Percentiles rank a stretch among this genome's conserved stretches.
phyloP scores from a whole-genome alignment of 2,797 vertebrate species.

The Bufotes viridis region DNA sequence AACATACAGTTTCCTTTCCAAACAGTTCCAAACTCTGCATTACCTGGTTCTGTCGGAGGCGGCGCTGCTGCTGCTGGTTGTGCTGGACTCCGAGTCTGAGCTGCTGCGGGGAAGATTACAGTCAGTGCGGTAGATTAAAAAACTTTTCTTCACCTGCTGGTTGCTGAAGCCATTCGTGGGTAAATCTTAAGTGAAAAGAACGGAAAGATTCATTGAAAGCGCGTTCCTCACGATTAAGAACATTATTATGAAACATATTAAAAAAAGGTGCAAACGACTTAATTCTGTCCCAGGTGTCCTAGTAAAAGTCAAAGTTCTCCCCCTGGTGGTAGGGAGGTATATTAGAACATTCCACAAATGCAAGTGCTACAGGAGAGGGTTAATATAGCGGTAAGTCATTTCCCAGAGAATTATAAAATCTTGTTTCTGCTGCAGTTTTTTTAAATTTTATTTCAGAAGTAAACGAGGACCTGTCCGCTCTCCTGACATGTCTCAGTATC shows the following conservation, averaged over 20 bases:
- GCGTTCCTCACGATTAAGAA: not conserved
- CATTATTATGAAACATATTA: not conserved
- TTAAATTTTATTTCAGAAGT: not conserved
- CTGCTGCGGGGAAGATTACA: conserved; percentile 94
- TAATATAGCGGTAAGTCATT: no score
- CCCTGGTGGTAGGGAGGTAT: not conserved
- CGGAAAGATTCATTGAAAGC: not conserved
- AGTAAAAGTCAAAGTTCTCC: not conserved
- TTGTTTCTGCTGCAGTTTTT: no score
- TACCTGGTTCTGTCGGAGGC: conserved; percentile 98
- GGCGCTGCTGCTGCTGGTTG: conserved; percentile 96
- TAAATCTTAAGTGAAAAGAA: conserved; percentile 78
- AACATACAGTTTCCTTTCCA: no score
- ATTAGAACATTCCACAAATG: not conserved
- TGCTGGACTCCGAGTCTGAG: conserved; percentile 97
- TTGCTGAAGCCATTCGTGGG: conserved; percentile 94
- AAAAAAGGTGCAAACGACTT: not conserved
- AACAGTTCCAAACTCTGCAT: no score
- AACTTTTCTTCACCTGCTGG: conserved; percentile 97
- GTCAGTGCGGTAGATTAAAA: conserved; percentile 94
- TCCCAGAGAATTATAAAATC: no score
- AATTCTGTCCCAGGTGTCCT: not conserved
- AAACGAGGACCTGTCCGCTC: no score
- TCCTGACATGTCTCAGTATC: no score
- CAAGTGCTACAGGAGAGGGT: not conserved